These are phyloP conservation scores for Cyprinus carpio DNA, from an alignment of 2,113 vertebrate genomes.

Conservation along the genomic window DNA sequence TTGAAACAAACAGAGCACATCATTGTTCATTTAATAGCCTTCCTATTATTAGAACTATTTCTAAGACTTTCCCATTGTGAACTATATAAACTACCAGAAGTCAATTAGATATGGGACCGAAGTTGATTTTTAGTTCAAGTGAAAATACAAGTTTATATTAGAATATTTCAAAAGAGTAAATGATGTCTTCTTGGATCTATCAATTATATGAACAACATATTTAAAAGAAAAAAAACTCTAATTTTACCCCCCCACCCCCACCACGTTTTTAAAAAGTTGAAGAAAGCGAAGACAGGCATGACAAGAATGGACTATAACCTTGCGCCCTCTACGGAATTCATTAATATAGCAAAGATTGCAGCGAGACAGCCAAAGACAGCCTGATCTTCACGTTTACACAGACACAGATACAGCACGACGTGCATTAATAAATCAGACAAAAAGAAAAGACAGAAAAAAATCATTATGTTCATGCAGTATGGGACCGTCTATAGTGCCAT, in stretches of 20 bases:
- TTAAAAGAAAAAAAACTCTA: too few species aligned
- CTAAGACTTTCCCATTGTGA: too few species aligned
- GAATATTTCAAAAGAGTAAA: neutral
- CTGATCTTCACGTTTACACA: constrained; percentile 86
- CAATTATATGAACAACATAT: neutral
- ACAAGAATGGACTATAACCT: constrained; percentile 83
- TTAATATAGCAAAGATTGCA: constrained; percentile 83
- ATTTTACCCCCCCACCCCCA: too few species aligned
- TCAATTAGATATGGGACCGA: too few species aligned
- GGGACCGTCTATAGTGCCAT: neutral
- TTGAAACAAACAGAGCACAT: too few species aligned
- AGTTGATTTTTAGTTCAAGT: neutral
- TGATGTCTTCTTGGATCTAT: neutral
- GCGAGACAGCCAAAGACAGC: constrained; percentile 80
- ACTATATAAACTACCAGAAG: too few species aligned
- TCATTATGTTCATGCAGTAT: neutral
- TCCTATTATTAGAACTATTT: too few species aligned
- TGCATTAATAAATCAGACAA: constrained; percentile 87
- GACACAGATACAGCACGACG: constrained; percentile 83
- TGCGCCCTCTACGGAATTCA: constrained; percentile 88
- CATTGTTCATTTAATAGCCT: too few species aligned
- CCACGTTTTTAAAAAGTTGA: neutral
- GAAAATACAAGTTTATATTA: neutral
- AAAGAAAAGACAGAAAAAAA: too few species aligned
- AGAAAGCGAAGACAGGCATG: neutral